A percentile compares a stretch with the other conserved stretches of the same genome.
Conservation (phyloP, 2,797 vertebrate genomes). For the Synaphobranchus kaupii region DNA sequence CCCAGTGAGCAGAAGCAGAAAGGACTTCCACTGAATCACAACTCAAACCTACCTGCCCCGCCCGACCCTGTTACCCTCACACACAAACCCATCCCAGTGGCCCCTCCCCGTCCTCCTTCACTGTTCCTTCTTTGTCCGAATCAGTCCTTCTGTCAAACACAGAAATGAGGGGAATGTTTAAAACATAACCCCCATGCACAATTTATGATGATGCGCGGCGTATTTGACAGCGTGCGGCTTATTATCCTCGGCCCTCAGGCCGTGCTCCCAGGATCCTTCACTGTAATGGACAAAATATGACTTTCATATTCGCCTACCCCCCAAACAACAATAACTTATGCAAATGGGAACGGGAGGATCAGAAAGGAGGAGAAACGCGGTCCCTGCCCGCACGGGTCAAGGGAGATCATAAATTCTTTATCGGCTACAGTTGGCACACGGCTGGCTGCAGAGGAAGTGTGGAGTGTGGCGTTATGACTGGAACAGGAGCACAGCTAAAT, state of each 20-base stretch:
- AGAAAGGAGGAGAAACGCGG: constrained; percentile 53
- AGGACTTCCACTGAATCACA: constrained; percentile 26
- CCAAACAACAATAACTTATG: not conserved
- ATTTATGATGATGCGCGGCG: constrained; percentile 51
- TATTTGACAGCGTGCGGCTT: constrained; percentile 51
- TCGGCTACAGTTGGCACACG: not conserved
- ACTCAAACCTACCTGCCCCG: no score
- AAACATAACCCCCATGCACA: constrained; percentile 63
- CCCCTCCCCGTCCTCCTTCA: constrained; percentile 51
- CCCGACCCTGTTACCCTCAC: not conserved
- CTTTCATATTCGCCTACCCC: not conserved
- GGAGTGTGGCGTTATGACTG: not conserved
- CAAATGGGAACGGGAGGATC: constrained; percentile 18
- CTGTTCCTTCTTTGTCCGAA: constrained; percentile 69
- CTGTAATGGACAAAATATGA: constrained; percentile 21
- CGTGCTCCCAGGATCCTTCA: constrained; percentile 1
- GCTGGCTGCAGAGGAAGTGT: no score
- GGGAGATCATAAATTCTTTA: not conserved
- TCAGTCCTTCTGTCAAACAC: constrained; percentile 73
- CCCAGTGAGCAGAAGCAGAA: not conserved
- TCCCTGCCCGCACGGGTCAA: not conserved
- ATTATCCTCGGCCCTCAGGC: constrained; percentile 50
- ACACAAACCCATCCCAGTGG: constrained; percentile 57
- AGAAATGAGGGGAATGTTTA: constrained; percentile 57
- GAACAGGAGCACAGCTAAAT: no score